Base-by-base conservation (phyloP, 2,113 vertebrate species). In the Elaphurus davidianus region DNA sequence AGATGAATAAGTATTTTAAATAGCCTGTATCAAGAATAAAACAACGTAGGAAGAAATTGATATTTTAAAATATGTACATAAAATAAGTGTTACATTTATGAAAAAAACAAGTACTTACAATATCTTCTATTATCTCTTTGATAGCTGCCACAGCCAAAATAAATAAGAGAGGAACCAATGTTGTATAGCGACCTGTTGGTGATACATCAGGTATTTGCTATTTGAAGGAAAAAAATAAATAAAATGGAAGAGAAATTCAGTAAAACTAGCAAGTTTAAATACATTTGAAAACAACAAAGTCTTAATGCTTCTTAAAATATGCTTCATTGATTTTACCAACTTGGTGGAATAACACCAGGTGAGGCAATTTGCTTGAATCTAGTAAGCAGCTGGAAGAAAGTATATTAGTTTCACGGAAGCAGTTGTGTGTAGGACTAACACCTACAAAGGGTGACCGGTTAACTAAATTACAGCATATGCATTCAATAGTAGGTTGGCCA, bases 131-230 rank as follows among this genome's bases (percentile, higher is more conserved):
- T 98, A 99, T 98, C 98, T 99, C 99, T 98, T 99, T 99, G 91
- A 99, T 98, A 25, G 99, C 99, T 96, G 99, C 99, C 96, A 99
- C 99, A 98, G 99, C 99, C 98, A 99, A 99, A 98, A 99, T 99
- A 99, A 99, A 99, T 86, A 99, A 99, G 60, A 99, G 99, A 60
- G 99, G 99, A 96, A 99, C 99, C 99, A 99, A 98, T 0, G 99
- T 99, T 91, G 99, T 99, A 94, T 99, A 99, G 89, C 99, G 99
- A 85, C 99, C 99, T 47, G 99, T 99, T 28, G 99, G 99, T 47
- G 99, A 99, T 52, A 99, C 99, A 98, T 99, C 99, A 91, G 99
- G 99, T 98, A 99, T 99, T 99, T 99, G 99, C 99, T 99, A 90
- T 92, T 95, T 92, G 81, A 85, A 89, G 96, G 62, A 54, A 71